A percentile compares a stretch with the other conserved stretches of the same genome.
These are phyloP conservation scores for Xerus inauris DNA, from an alignment of 2,113 vertebrate genomes.

Conservation along the genomic window DNA sequence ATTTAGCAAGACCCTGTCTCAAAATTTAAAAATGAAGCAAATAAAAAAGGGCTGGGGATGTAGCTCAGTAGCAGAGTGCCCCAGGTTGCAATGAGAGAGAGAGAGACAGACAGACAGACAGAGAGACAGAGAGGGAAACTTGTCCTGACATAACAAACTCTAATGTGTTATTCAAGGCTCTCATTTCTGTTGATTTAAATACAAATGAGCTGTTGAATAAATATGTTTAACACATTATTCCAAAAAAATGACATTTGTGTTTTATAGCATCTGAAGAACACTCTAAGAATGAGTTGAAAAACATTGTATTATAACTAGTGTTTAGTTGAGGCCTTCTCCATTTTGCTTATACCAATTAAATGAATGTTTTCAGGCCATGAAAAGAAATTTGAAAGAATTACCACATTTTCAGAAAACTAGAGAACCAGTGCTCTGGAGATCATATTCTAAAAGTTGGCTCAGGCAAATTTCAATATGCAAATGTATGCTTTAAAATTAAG, in stretches of 20 bases:
- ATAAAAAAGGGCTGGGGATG: too few species aligned
- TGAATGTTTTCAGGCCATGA: constrained; percentile 27
- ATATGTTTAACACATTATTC: neutral
- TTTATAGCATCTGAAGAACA: neutral
- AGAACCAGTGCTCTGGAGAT: constrained; percentile 15
- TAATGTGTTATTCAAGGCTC: neutral
- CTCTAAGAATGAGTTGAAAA: constrained; percentile 27
- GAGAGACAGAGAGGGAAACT: neutral
- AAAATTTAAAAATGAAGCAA: too few species aligned
- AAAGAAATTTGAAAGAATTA: constrained; percentile 45
- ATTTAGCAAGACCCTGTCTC: too few species aligned
- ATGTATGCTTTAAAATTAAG: constrained; percentile 77
- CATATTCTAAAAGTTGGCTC: constrained; percentile 55
- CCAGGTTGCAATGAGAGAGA: too few species aligned
- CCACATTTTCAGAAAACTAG: constrained; percentile 11
- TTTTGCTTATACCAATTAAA: constrained; percentile 18
- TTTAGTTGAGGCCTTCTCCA: constrained; percentile 3
- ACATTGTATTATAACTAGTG: neutral
- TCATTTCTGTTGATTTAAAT: constrained; percentile 20
- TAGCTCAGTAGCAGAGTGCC: too few species aligned
- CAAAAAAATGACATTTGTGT: neutral
- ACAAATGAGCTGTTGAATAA: constrained; percentile 19
- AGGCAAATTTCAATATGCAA: constrained; percentile 69
- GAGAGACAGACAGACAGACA: too few species aligned
- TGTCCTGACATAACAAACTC: neutral